Conservation (phyloP, 1,140 invertebrate genomes). For the Heliothis subflexa region DNA sequence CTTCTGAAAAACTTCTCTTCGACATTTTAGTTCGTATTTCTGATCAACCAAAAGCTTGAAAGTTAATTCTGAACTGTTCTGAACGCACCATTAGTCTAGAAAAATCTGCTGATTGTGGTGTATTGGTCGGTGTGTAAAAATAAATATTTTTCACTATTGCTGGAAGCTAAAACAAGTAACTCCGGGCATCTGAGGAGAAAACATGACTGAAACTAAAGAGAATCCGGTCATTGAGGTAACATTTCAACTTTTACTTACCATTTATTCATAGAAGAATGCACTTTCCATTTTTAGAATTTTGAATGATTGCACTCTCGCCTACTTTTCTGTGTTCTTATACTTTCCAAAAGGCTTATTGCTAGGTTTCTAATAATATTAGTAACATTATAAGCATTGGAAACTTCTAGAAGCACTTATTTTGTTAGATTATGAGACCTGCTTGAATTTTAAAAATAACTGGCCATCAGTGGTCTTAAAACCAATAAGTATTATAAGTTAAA, state of each 20-base stretch:
- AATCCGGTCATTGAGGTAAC: constrained; percentile 37
- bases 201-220: constrained; percentile 49
- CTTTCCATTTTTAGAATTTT: constrained; percentile 15
- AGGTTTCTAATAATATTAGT: too few relatives aligned
- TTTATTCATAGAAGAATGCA: background rate
- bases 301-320: background rate
- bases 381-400: background rate
- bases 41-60: too few relatives aligned
- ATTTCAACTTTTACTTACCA: background rate
- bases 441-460: constrained; percentile 3
- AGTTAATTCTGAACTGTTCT: constrained; percentile 10
- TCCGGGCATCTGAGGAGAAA: background rate
- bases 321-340: background rate
- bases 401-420: background rate
- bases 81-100: constrained; percentile 56
- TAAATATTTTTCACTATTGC: constrained; percentile 30
- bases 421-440: background rate
- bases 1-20: too few relatives aligned
- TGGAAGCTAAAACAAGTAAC: background rate
- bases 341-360: background rate
- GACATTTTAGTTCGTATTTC: too few relatives aligned
- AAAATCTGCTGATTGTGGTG: constrained; percentile 52
- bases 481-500: background rate
- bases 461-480: background rate
- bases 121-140: constrained; percentile 25